phyloP scores from a whole-genome alignment of 2,888 invertebrate genomes.

The Penaeus monodon region DNA sequence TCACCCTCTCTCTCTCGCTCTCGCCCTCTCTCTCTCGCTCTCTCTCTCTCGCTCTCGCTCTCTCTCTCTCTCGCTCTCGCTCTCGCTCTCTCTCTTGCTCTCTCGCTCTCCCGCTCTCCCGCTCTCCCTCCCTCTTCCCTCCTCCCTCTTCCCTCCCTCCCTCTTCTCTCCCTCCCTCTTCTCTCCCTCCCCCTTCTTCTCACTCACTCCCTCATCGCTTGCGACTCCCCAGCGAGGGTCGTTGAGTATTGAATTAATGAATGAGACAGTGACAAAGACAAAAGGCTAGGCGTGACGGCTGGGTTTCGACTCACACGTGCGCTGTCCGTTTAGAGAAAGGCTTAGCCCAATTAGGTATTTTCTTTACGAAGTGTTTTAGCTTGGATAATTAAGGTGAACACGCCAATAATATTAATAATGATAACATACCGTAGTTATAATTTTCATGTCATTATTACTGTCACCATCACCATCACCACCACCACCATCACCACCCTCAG shows the following conservation, averaged over 20 bases:
- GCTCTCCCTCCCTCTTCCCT: neutral
- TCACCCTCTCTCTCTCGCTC: neutral
- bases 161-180: neutral
- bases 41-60: neutral
- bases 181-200: neutral
- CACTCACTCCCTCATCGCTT: neutral
- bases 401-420: too few relatives aligned
- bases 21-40: neutral
- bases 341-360: too few relatives aligned
- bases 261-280: too few relatives aligned
- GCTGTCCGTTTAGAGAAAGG: neutral
- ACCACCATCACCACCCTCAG: too few relatives aligned
- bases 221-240: neutral
- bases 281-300: too few relatives aligned
- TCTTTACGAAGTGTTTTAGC: too few relatives aligned
- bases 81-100: neutral
- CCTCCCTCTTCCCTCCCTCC: neutral
- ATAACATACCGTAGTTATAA: too few relatives aligned
- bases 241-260: too few relatives aligned
- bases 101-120: neutral
- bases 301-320: neutral
- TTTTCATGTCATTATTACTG: too few relatives aligned
- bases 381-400: too few relatives aligned
- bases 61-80: conserved; percentile 11
- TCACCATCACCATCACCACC: too few relatives aligned